These are phyloP conservation scores for Notarius lentiginosus DNA, from an alignment of 2,113 vertebrate genomes.

Conservation along the genomic window DNA sequence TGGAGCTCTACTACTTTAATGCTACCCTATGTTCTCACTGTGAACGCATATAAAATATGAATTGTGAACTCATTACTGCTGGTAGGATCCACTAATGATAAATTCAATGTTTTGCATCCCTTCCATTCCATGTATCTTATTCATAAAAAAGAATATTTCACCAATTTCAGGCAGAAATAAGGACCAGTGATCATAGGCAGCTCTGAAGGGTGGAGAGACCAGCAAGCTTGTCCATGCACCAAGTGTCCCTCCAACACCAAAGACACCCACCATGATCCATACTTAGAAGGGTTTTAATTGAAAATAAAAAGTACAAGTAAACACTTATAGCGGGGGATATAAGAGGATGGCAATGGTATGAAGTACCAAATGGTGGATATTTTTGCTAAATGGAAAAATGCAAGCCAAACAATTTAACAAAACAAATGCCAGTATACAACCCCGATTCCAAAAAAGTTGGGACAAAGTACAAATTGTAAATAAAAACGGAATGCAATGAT, in stretches of 20 bases:
- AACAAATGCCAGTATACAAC: not conserved
- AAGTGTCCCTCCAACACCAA: slow-evolving; percentile 66
- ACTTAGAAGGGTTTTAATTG: not conserved
- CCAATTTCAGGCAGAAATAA: not conserved
- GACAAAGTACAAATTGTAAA: too few species aligned
- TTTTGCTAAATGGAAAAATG: not conserved
- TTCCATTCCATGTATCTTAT: not conserved
- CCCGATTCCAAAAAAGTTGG: too few species aligned
- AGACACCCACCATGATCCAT: slow-evolving; percentile 52
- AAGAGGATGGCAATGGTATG: not conserved
- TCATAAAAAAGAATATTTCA: slow-evolving; percentile 14
- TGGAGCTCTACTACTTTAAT: slow-evolving; percentile 12
- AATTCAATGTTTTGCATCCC: not conserved
- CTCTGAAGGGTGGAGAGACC: not conserved
- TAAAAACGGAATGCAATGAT: too few species aligned
- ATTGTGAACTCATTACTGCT: not conserved
- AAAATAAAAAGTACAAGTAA: not conserved
- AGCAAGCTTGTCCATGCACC: slow-evolving; percentile 28
- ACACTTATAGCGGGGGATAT: not conserved
- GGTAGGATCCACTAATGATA: not conserved
- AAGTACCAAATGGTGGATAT: not conserved
- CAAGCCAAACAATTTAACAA: not conserved
- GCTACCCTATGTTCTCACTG: slow-evolving; percentile 39
- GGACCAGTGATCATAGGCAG: not conserved
- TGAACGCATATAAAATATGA: not conserved